Base-by-base conservation (phyloP, 2,113 vertebrate species). In the Melanerpes aurifrons region DNA sequence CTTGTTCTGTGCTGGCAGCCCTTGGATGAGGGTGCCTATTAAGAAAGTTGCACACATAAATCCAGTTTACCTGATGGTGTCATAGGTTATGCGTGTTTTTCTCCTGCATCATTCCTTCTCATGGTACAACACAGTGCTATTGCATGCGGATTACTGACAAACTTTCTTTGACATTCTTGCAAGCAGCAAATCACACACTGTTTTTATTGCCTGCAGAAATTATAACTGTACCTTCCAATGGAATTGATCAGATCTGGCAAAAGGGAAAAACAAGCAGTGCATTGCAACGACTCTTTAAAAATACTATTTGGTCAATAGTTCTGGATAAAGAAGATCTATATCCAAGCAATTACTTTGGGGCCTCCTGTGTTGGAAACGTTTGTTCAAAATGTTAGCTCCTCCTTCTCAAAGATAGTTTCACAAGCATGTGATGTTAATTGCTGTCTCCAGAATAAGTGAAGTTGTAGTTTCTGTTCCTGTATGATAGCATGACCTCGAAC, bases 181-280 rank as follows among this genome's bases (percentile, higher is more conserved):
- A 10, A 81, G 37, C 31, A 64, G 62, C 25, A 68, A 64, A 31
- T 64, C 37, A 12, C 43, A 15, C 5, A 1, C 19, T 73, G 20
- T 78, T 64, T 37, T 29, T 37, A n/a, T 69, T 35, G 62, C 7
- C 12, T 1, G 0, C 4, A 2, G 28, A 69, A 61, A 57, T 61
- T 28, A 56, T 57, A 86, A 37, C 8, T 47, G 0, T 63, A 22
- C 79, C 53, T 89, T 82, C 21, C 64, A 61, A 48, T 76, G 40
- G 59, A 73, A 73, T 91, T 74, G 79, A 92, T 94, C 28, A 80
- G 79, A 32, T 76, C 31, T 29, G 82, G 32, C 35, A 56, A n/a
- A 85, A 63, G 40, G 76, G 69, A 53, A 63, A 68, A 85, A 37
- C 12, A 76, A 91, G 45, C 10, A 80, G 3, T 66, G n/a, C 29